Evolutionary conservation across 2,797 vertebrate species (phyloP).

Genomic region (Micrastur ruficollis): DNA sequence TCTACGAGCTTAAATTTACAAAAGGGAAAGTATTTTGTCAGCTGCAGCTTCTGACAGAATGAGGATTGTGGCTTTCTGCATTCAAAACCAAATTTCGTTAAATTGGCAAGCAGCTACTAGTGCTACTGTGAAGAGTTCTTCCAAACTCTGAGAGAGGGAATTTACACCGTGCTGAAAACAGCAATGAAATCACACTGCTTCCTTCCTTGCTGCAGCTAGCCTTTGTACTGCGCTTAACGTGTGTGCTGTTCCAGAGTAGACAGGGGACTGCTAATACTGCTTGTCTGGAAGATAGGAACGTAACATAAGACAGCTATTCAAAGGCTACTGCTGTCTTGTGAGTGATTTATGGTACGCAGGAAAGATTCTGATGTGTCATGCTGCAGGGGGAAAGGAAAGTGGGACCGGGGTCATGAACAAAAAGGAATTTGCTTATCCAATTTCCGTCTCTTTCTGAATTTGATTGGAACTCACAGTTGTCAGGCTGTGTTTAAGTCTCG

Average conservation of each 20-base stretch:
- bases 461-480: slow-evolving; percentile 64
- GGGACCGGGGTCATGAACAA: slow-evolving; percentile 59
- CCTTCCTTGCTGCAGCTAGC: background rate
- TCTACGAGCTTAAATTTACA: background rate
- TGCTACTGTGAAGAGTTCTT: background rate
- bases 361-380: slow-evolving; percentile 49
- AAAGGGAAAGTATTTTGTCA: background rate
- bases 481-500: slow-evolving; percentile 53
- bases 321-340: background rate
- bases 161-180: slow-evolving; percentile 12
- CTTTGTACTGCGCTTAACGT: background rate
- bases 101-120: background rate
- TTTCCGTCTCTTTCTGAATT: slow-evolving; percentile 63
- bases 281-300: slow-evolving; percentile 3
- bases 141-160: background rate
- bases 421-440: slow-evolving; percentile 71
- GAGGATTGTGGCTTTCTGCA: slow-evolving; percentile 1
- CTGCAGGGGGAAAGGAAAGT: slow-evolving; percentile 50
- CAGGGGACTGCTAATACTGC: background rate
- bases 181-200: slow-evolving; percentile 2
- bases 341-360: slow-evolving; percentile 5
- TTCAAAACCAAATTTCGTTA: slow-evolving; percentile 16
- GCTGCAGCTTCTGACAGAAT: slow-evolving; percentile 24
- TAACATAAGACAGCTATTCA: background rate
- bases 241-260: background rate